Evolutionary conservation across 2,113 vertebrate species (phyloP).

Genomic region (Leucopternis melanops): DNA sequence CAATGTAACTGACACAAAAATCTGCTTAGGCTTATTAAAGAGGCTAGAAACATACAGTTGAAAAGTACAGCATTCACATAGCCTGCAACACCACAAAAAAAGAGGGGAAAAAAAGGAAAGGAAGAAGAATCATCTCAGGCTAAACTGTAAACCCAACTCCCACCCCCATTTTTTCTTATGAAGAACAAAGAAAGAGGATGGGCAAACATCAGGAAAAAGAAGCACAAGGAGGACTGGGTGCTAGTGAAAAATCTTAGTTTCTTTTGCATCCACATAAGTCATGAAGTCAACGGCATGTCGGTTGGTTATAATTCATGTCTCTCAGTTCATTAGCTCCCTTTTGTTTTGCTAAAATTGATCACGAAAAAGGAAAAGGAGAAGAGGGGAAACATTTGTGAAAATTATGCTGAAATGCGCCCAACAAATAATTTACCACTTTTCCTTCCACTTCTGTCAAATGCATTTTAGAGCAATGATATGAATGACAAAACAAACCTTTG

Average conservation of each 20-base stretch:
- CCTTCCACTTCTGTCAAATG: background rate
- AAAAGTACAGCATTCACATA: background rate
- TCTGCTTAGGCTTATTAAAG: background rate
- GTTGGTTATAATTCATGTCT: background rate
- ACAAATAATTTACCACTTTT: background rate
- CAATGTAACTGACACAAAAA: background rate
- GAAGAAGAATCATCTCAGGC: background rate
- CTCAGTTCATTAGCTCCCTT: background rate
- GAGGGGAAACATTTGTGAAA: background rate
- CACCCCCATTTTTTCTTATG: background rate
- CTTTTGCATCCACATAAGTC: background rate
- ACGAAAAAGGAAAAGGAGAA: background rate
- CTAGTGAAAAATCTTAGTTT: background rate
- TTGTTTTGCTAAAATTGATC: background rate
- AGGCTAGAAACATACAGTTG: background rate
- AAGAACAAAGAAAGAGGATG: background rate
- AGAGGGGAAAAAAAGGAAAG: fast-evolving
- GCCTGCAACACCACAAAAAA: background rate
- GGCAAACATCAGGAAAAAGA: background rate
- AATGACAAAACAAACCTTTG: background rate
- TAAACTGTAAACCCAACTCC: background rate
- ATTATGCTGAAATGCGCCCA: background rate
- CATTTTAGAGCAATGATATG: background rate
- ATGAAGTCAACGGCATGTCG: background rate
- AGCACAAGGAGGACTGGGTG: background rate